Conservation (phyloP, 2,797 vertebrate species). For the Characodon lateralis region DNA sequence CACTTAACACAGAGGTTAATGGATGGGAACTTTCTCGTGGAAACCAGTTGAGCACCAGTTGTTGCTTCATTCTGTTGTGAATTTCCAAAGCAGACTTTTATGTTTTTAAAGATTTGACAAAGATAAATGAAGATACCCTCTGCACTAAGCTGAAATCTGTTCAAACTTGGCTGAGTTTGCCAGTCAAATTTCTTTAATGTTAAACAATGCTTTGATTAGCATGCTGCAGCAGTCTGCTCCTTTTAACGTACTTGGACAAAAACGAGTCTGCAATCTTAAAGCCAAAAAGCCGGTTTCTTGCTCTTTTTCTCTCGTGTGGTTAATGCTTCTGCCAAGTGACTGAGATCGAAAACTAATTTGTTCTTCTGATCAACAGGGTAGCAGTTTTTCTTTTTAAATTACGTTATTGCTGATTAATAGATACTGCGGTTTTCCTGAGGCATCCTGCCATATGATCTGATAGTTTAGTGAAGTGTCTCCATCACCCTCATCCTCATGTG, state of each 20-base stretch:
- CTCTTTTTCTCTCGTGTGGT: conserved; percentile 19
- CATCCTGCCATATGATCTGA: conserved; percentile 39
- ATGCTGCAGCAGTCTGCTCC: conserved; percentile 52
- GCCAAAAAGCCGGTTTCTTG: conserved; percentile 39
- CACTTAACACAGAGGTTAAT: conserved; percentile 54
- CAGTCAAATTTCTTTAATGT: conserved; percentile 45
- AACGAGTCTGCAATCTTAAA: conserved; percentile 47
- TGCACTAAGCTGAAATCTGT: conserved; percentile 67
- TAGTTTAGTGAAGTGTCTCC: conserved; percentile 34
- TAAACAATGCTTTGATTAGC: conserved; percentile 51
- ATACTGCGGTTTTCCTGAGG: conserved; percentile 10
- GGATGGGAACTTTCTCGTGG: conserved; percentile 36
- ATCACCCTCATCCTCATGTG: conserved; percentile 43
- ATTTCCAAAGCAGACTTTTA: conserved; percentile 26
- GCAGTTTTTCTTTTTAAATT: conserved; percentile 8
- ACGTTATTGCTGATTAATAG: conserved; percentile 3
- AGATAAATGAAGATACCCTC: conserved; percentile 29
- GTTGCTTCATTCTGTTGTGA: conserved; percentile 17
- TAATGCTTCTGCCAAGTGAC: conserved; percentile 34
- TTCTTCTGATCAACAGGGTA: conserved; percentile 13
- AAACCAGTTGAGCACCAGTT: conserved; percentile 27
- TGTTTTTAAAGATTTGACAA: conserved; percentile 38
- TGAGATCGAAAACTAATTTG: conserved; percentile 17
- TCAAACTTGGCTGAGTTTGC: conserved; percentile 44
- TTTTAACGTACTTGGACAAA: conserved; percentile 57